phyloP scores from a whole-genome alignment of 2,888 invertebrate genomes.

The Chloromyia formosa region DNA sequence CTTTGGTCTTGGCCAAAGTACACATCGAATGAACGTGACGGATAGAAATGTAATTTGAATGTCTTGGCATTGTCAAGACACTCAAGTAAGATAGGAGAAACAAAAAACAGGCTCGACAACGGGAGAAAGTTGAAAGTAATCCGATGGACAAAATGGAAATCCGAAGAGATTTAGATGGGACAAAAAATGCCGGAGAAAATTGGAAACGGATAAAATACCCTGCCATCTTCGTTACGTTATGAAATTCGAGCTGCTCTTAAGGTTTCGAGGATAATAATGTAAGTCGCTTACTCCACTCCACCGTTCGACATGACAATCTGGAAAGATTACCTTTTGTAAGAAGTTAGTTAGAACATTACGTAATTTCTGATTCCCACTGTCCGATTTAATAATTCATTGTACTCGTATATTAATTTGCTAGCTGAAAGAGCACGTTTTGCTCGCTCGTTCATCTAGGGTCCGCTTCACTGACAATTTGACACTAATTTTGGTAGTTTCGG shows the following conservation, averaged over 20 bases:
- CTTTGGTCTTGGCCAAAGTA: background rate
- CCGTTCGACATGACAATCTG: no score
- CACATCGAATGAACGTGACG: slow-evolving; percentile 1
- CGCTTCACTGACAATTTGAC: no score
- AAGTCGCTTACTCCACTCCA: background rate
- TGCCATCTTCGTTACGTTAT: background rate
- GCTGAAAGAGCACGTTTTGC: no score
- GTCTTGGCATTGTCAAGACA: background rate
- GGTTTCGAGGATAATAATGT: background rate
- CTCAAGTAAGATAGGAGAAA: background rate
- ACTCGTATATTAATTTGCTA: no score
- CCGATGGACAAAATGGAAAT: background rate
- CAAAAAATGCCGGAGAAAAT: background rate
- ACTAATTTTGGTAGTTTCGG: no score
- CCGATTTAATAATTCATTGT: no score
- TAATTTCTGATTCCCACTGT: no score
- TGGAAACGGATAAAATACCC: background rate
- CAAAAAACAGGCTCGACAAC: background rate
- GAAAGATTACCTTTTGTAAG: no score
- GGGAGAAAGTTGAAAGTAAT: background rate
- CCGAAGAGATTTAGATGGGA: background rate
- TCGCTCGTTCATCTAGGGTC: no score
- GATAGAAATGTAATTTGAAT: slow-evolving; percentile 10
- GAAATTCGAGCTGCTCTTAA: background rate
- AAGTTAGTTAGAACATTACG: no score